Conservation (phyloP, 1,140 invertebrate species). For the Atopsyche davidsoni region DNA sequence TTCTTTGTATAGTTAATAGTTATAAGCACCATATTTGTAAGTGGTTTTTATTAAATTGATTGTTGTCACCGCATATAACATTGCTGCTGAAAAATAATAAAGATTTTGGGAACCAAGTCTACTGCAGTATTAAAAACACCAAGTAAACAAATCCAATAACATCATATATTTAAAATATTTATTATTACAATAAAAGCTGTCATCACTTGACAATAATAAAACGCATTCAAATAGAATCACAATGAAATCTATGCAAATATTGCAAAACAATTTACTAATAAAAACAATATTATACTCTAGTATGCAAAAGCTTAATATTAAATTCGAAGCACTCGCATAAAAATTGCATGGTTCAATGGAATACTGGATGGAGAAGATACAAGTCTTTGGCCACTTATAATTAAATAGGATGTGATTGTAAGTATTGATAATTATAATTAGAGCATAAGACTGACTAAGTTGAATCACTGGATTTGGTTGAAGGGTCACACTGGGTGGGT, state of each 20-base stretch:
- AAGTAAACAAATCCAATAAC: background rate
- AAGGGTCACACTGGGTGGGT: conserved; percentile 29
- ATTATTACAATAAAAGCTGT: background rate
- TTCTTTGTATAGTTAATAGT: too few relatives aligned
- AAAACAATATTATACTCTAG: background rate
- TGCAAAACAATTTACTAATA: background rate
- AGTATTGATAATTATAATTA: background rate
- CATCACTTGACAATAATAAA: background rate
- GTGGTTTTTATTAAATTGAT: too few relatives aligned
- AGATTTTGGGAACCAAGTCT: too few relatives aligned
- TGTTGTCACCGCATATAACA: too few relatives aligned
- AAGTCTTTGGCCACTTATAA: conserved; percentile 23
- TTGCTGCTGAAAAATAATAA: too few relatives aligned
- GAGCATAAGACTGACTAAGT: background rate
- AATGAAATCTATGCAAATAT: background rate
- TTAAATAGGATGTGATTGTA: background rate
- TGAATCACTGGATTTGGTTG: background rate
- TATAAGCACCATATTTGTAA: too few relatives aligned
- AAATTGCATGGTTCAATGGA: background rate
- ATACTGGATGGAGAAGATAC: conserved; percentile 12
- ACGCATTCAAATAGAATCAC: background rate
- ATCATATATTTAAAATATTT: conserved; percentile 5
- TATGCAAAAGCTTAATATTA: background rate
- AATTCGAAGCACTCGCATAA: background rate
- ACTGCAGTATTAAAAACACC: too few relatives aligned